Conservation (phyloP, 2,113 vertebrate species). For the Loxodonta africana region DNA sequence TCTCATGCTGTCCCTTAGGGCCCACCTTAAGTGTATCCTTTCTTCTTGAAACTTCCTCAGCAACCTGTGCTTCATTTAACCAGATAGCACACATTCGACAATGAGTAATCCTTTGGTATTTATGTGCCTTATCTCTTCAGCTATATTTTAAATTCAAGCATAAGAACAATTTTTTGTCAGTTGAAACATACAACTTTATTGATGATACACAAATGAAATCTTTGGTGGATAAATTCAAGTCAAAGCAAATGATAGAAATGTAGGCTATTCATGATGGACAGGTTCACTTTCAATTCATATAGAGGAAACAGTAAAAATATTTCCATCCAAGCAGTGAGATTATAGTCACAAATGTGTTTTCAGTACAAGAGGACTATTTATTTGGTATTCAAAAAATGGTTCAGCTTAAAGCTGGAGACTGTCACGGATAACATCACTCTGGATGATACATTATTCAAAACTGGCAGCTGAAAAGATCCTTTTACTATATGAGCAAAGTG, state of each 20-base stretch:
- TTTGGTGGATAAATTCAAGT: constrained; percentile 83
- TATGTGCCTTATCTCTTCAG: constrained; percentile 34
- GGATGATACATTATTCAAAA: constrained; percentile 76
- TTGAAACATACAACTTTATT: constrained; percentile 80
- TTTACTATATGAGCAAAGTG: constrained; percentile 58
- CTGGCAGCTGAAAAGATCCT: constrained; percentile 66
- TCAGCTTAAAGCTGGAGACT: constrained; percentile 73
- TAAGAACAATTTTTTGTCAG: constrained; percentile 24
- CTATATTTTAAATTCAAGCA: constrained; percentile 64
- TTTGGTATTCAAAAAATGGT: constrained; percentile 81
- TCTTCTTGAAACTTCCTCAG: constrained; percentile 36
- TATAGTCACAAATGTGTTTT: constrained; percentile 75
- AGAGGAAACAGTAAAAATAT: constrained; percentile 75
- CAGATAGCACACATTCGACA: constrained; percentile 39
- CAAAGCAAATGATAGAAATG: constrained; percentile 71
- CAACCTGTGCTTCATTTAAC: constrained; percentile 47
- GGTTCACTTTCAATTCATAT: constrained; percentile 67
- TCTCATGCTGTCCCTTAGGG: not conserved
- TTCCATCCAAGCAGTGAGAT: constrained; percentile 71
- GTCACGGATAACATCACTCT: constrained; percentile 74
- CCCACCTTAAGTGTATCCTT: not conserved
- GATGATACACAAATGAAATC: constrained; percentile 76
- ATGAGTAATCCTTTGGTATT: constrained; percentile 8
- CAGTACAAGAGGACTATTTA: constrained; percentile 71
- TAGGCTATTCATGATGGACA: constrained; percentile 69